Evolutionary conservation across 1,140 invertebrate genomes (phyloP).

Genomic region (Drosophila nigromelanica): DNA sequence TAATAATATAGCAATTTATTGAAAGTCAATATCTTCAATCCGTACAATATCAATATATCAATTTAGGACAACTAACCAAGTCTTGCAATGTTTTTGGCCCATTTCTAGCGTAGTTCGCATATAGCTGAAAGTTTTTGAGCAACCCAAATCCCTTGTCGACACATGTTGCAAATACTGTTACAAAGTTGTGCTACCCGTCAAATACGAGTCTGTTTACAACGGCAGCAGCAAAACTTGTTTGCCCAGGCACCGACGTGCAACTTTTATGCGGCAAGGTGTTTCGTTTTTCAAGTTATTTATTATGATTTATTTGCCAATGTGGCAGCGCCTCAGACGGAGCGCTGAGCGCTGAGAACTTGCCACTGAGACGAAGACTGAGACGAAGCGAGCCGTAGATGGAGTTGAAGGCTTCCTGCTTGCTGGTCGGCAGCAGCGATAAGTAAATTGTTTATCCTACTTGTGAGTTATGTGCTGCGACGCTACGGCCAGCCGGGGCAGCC

Average conservation of each 20-base stretch:
- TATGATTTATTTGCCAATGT: slow-evolving; percentile 83
- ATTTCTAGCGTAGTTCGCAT: neutral
- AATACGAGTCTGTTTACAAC: slow-evolving; percentile 12
- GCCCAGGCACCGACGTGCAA: slow-evolving; percentile 60
- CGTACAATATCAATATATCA: neutral
- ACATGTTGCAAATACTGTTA: slow-evolving; percentile 9
- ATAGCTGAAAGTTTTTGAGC: neutral
- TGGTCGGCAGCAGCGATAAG: slow-evolving; percentile 75
- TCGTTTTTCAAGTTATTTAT: slow-evolving; percentile 83
- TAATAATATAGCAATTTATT: too few relatives aligned
- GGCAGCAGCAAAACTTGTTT: slow-evolving; percentile 38
- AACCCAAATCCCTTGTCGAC: slow-evolving; percentile 1
- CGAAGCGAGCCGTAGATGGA: neutral
- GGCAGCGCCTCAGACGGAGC: slow-evolving; percentile 59
- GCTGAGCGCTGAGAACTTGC: neutral
- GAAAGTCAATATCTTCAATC: neutral
- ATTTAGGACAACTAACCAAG: neutral
- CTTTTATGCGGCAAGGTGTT: slow-evolving; percentile 80
- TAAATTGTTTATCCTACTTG: slow-evolving; percentile 83
- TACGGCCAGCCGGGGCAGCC: slow-evolving; percentile 46
- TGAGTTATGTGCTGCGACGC: slow-evolving; percentile 73
- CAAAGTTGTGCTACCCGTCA: slow-evolving; percentile 13
- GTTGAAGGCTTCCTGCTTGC: slow-evolving; percentile 21
- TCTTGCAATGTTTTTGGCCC: neutral
- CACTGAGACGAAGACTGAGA: neutral